Base-by-base conservation (phyloP, 2,113 vertebrate genomes). In the Anser cygnoides region DNA sequence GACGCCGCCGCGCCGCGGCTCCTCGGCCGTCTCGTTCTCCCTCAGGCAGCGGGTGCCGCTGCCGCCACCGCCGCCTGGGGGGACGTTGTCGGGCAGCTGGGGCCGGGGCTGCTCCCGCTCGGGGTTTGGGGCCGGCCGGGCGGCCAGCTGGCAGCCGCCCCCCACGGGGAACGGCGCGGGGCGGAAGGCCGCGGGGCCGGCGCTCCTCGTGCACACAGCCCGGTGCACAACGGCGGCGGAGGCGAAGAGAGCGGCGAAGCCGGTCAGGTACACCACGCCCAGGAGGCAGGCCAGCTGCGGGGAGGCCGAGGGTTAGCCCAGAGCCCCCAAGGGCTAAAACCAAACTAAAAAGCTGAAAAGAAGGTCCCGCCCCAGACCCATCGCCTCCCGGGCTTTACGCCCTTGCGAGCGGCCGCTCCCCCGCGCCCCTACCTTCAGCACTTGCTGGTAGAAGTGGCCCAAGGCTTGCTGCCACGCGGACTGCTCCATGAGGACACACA, bases 401-500 rank as follows among this genome's bases (percentile, higher is more conserved):
- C 83, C 33, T 52, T 16, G 4, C 33, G 73, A 23, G 54, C 1
- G 49, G 43, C 59, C 77, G 63, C 15, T 76, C 16, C 13, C 18
- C 68, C 25, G 17, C 6, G 23, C n/a, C 49, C 97, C 97, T 92
- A 99, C 99, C 99, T 99, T 99, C 35, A 98, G 96, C 89, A 99
- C 98, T 93, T 98, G 98, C 96, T 99, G 99, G 95, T 98, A 99
- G 95, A 99, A 97, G 59, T 98, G 97, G 15, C 98, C 93, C 88
- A 99, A 97, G 25, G 98, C 97, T 15, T 99, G 98, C 86, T 98
- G 98, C 99, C 99, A 99, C 10, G 95, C 43, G 1, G 98, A 97
- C 89, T 99, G 99, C 94, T 99, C 99, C 97, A 99, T 97, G 66
- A 99, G 98, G 70, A 99, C 99, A 70, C 99, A 99, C 37, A 99